A percentile compares a stretch with the other conserved stretches of the same genome.
These are phyloP conservation scores for Eupithecia vulgata DNA, from an alignment of 2,888 invertebrate genomes.

Conservation along the genomic window DNA sequence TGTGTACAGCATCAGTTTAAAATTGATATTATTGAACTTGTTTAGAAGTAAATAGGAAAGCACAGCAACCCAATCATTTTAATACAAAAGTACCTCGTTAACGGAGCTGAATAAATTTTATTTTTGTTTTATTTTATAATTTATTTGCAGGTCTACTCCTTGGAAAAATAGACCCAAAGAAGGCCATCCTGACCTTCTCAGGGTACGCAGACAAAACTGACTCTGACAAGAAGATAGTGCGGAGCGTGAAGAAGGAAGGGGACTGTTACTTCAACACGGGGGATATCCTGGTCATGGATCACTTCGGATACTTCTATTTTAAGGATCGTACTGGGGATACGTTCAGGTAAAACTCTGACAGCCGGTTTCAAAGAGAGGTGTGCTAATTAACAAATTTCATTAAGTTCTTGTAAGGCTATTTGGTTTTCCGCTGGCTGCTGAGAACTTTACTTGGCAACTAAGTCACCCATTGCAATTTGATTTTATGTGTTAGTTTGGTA, in stretches of 20 bases:
- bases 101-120: no score
- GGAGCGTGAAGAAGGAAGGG: constrained; percentile 91
- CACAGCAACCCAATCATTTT: no score
- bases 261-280: constrained; percentile 96
- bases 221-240: constrained; percentile 92
- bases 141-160: constrained; percentile 90
- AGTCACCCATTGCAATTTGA: no score
- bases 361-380: neutral
- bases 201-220: constrained; percentile 86
- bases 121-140: no score
- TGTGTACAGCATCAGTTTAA: no score
- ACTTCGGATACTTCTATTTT: constrained; percentile 96
- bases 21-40: no score
- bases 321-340: constrained; percentile 95
- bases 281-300: constrained; percentile 95
- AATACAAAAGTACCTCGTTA: no score
- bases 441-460: no score
- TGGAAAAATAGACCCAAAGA: constrained; percentile 85
- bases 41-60: no score
- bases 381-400: neutral
- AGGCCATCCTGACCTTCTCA: constrained; percentile 76
- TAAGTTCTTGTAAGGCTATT: no score
- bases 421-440: no score
- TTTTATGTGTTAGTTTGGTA: no score
- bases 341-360: constrained; percentile 75